These are phyloP conservation scores for Chironomus tentans DNA, from an alignment of 2,888 invertebrate genomes.

Conservation along the genomic window DNA sequence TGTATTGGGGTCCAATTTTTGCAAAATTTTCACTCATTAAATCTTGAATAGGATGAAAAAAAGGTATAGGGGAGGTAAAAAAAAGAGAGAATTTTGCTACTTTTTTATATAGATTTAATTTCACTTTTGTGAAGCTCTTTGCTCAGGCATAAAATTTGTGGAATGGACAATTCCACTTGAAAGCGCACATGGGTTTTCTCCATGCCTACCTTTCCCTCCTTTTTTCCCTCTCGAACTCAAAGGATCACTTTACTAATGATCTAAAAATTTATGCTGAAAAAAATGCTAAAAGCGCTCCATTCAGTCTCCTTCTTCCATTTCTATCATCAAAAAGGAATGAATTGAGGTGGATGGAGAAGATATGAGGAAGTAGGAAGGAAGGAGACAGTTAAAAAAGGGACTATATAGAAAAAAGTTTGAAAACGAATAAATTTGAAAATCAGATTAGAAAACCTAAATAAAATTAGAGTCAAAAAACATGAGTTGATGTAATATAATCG, in stretches of 20 bases:
- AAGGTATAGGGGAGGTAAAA: neutral
- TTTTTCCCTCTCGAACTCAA: neutral
- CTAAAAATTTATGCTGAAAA: slow-evolving; percentile 4
- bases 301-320: neutral
- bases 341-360: neutral
- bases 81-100: slow-evolving; percentile 1
- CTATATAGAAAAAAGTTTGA: neutral
- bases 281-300: neutral
- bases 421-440: slow-evolving; percentile 8
- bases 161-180: neutral
- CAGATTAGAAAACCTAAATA: slow-evolving; percentile 8
- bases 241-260: slow-evolving; percentile 11
- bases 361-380: neutral
- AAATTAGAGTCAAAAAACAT: slow-evolving; percentile 6
- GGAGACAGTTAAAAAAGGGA: neutral
- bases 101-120: slow-evolving; percentile 2
- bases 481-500: neutral
- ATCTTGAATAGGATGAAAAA: neutral
- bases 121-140: neutral
- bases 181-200: neutral
- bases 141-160: neutral
- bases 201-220: neutral
- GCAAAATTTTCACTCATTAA: neutral
- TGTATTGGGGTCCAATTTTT: neutral
- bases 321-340: neutral